phyloP scores from a whole-genome alignment of 2,113 vertebrate species.

The Hypocryptadius cinnamomeus region DNA sequence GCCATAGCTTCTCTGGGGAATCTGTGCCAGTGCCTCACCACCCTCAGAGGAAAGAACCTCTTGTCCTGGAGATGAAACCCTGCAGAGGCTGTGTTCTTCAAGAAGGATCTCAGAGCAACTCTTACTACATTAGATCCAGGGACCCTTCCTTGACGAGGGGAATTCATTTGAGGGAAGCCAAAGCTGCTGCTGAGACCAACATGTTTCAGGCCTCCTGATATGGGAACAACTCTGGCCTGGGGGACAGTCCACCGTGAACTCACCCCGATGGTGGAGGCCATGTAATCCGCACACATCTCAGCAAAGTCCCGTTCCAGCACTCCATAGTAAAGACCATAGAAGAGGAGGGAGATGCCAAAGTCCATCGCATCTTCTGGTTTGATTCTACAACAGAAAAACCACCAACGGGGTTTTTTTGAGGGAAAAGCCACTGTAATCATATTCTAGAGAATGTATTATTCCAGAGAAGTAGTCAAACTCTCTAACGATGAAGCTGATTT shows the following conservation, averaged over 20 bases:
- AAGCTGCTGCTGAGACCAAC: neutral
- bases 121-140: neutral
- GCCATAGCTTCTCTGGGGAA: neutral
- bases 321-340: conserved; percentile 96
- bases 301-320: conserved; percentile 96
- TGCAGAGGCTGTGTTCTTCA: neutral
- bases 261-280: conserved; percentile 97
- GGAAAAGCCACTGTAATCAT: neutral
- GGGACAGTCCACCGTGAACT: neutral
- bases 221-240: accelerated
- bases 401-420: neutral
- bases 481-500: neutral
- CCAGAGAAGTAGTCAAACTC: neutral
- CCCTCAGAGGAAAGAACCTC: neutral
- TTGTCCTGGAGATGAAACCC: too few relatives aligned
- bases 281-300: conserved; percentile 98
- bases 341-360: conserved; percentile 94
- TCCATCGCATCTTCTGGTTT: conserved; percentile 97
- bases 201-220: accelerated
- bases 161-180: neutral
- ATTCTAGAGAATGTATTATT: neutral
- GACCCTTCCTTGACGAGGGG: neutral
- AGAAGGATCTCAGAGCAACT: neutral
- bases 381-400: conserved; percentile 73
- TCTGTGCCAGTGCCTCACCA: neutral